Base-by-base conservation (phyloP, 2,888 invertebrate species). In the Catocala nupta region DNA sequence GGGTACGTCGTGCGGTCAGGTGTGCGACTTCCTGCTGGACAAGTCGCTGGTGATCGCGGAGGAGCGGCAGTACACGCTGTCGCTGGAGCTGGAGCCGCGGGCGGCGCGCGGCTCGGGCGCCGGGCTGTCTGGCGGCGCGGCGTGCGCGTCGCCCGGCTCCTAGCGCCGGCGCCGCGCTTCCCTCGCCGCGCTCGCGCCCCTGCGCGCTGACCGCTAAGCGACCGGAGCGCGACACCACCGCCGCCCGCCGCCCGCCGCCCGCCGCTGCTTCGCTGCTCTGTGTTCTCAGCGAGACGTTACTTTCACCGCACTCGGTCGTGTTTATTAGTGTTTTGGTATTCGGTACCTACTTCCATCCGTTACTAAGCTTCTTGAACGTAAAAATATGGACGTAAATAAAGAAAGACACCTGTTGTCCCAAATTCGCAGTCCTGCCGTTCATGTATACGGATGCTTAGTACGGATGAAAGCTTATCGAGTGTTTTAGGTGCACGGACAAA, bases 21-120 rank as follows among this genome's bases (percentile, higher is more conserved):
- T 94, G 0, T 93, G 93, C 76, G 95, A 96, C 75, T 98, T 98
- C 86, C 93, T 98, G 8, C 91, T 98, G 80, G 98, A 98, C 87
- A 95, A 96, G 1, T 96, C 96, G 13, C 92, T 98, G 55, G 94
- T 97, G 57, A 95, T 98, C 75, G 96, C 96, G 49, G 98, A 98
- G 82, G 98, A 98, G 88, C 97, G 98, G 42, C 95, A 98, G 63
- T 98, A 98, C 91, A 95, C 96, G 60, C 95, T 96, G 74, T 98
- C 98, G 0, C 91, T 98, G 78, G 96, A 96, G 84, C 96, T 98
- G 72, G 98, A 98, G 91, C 98, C 98, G 0, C 95, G 98, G 59
- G 95, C 96, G 43, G 77, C 91, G 2, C 90, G 92, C 0, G 92
- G 91, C 1, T 88, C 88, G 8, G 84, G 87, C 11, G 83, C 89